Percentiles rank a stretch among this genome's conserved stretches.
phyloP scores from a whole-genome alignment of 2,797 vertebrate genomes.

The Clarias pachynema region DNA sequence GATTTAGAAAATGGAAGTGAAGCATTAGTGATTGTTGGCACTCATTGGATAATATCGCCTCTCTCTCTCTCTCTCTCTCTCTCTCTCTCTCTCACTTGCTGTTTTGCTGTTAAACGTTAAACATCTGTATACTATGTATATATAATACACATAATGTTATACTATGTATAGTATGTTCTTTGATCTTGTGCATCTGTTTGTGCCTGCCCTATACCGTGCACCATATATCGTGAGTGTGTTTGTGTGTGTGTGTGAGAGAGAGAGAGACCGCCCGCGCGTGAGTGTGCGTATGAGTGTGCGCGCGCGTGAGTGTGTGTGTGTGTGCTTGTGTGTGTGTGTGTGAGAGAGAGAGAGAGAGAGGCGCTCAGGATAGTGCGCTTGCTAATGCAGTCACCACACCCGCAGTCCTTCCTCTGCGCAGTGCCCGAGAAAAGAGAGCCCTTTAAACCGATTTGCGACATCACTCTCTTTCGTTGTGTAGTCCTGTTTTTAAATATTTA shows the following conservation, averaged over 20 bases:
- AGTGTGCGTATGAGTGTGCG: not conserved
- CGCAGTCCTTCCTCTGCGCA: conserved; percentile 75
- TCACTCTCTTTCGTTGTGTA: conserved; percentile 58
- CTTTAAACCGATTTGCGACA: conserved; percentile 75
- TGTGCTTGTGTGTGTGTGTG: conserved; percentile 27
- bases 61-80: not conserved
- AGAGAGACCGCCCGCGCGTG: conserved; percentile 10
- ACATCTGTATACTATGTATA: not conserved
- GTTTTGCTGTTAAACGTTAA: not conserved
- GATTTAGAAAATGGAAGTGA: not conserved
- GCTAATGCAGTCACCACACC: conserved; percentile 83
- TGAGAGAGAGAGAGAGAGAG: conserved; percentile 26
- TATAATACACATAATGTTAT: not conserved
- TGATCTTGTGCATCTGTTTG: not conserved
- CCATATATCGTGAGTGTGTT: not conserved
- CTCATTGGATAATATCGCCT: not conserved
- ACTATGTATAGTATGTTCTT: not conserved
- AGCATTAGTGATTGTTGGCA: not conserved
- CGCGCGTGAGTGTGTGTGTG: conserved; percentile 24
- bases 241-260: conserved; percentile 46
- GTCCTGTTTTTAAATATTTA: conserved; percentile 17
- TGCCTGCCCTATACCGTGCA: not conserved
- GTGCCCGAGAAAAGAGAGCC: conserved; percentile 74
- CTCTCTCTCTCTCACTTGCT: not conserved
- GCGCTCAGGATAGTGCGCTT: conserved; percentile 63